Evolutionary conservation across 1,140 invertebrate genomes (phyloP), one percentile per base, ranked within the genome.

Genomic region (Mycetomoellerius zeteki): DNA sequence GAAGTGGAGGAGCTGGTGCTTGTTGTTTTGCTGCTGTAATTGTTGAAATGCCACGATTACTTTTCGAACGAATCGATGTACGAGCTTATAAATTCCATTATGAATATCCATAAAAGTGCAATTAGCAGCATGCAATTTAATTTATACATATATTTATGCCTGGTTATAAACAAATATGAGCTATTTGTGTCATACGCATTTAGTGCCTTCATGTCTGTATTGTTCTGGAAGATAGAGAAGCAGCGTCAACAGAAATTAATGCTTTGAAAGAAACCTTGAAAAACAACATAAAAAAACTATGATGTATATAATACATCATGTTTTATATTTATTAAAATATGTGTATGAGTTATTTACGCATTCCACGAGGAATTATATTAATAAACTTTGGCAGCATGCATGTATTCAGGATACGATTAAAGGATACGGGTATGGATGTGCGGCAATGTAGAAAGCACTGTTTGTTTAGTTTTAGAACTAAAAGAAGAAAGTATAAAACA

Each of bases 1-100:
- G 93, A 60, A 90, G 87, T 37, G 94, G 94, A 82, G 94, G 94
- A 84, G 92, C 91, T 76, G 94, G 94, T 86, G 94, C 94, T 88
- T 94, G 94, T 90, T 95, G 94, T 75, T 95, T 95, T 69, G 94
- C 93, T 67, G 93, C 94, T 95, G 94, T 85, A 94, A 94, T 93
- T 92, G 94, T 91, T 91, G 67, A 91, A 93, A 73, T 56, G 73
- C 33, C 65, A 76, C n/a, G 16, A 87, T 91, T 91, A 92, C 62
- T 88, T 82, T 47, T 7, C 6, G 14, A 37, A 62, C 14, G 56
- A 47, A 89, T 14, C 14, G 21, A 62, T 47, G 43, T 33, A 73
- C 50, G 52, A 30, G 0, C 64, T 81, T 19, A 3, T 67, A 50
- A 2, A 24, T 24, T 89, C 1, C 8, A 77, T 73, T 16, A 52